Conservation (phyloP, 2,888 invertebrate genomes). For the Stratiomys singularior region DNA sequence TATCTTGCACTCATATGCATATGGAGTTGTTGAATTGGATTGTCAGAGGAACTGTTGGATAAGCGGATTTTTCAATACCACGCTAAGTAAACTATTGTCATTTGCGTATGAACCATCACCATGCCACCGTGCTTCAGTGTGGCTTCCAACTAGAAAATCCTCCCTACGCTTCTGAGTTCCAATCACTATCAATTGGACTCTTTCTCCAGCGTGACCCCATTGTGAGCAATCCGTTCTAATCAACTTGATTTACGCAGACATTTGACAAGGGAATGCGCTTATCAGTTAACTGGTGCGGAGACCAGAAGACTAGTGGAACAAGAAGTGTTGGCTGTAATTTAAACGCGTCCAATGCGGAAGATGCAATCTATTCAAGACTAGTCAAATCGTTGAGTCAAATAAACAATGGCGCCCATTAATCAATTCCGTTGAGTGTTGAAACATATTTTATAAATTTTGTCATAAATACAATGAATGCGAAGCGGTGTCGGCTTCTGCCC, state of each 20-base stretch:
- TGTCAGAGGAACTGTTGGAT: too few species aligned
- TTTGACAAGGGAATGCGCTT: slow-evolving; percentile 23
- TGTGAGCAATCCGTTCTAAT: slow-evolving; percentile 19
- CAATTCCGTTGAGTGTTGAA: slow-evolving; percentile 28
- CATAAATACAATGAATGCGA: background rate
- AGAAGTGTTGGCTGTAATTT: background rate
- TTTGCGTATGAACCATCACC: too few species aligned
- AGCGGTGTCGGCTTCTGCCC: background rate
- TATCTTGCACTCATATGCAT: too few species aligned
- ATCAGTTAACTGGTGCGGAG: slow-evolving; percentile 30
- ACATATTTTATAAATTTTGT: background rate
- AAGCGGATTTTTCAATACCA: too few species aligned
- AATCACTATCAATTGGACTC: background rate
- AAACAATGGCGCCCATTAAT: slow-evolving; percentile 38
- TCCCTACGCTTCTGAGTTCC: too few species aligned
- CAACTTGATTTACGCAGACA: slow-evolving; percentile 33
- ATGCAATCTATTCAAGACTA: slow-evolving; percentile 14
- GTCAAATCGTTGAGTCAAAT: slow-evolving; percentile 17
- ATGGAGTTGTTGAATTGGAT: too few species aligned
- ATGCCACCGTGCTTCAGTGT: too few species aligned
- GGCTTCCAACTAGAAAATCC: too few species aligned
- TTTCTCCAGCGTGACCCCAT: slow-evolving; percentile 37
- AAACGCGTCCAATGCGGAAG: slow-evolving; percentile 34
- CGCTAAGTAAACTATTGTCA: too few species aligned
- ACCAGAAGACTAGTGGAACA: too few species aligned